Evolutionary conservation across 1,140 invertebrate genomes (phyloP).

Genomic region (Oreohelix idahoensis): DNA sequence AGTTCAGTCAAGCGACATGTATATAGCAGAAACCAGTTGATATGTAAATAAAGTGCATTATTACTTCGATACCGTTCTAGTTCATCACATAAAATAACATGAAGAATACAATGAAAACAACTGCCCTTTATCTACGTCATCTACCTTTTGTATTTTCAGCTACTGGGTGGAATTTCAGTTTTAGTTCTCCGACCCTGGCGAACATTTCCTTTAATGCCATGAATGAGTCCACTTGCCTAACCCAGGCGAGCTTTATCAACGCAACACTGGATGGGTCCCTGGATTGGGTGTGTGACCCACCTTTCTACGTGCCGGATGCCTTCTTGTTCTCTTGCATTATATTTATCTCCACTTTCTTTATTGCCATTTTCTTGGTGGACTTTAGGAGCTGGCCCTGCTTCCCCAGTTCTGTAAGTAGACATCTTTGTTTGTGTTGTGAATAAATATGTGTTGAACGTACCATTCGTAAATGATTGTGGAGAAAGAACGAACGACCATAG

Average conservation of each 20-base stretch:
- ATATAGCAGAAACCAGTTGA: too few species aligned
- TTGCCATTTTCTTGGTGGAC: conserved; percentile 50
- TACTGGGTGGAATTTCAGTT: conserved; percentile 4
- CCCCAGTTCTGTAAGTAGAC: conserved; percentile 76
- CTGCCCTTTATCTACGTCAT: too few species aligned
- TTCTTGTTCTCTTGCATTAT: conserved; percentile 80
- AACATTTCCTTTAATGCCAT: conserved; percentile 1
- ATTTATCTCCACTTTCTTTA: conserved; percentile 43
- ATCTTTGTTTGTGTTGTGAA: too few species aligned
- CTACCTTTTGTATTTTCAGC: neutral
- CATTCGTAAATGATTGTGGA: too few species aligned
- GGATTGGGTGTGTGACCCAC: conserved; percentile 31
- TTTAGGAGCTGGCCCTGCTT: conserved; percentile 97
- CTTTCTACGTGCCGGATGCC: conserved; percentile 78
- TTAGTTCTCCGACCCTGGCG: neutral
- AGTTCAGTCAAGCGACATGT: too few species aligned
- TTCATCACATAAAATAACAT: too few species aligned
- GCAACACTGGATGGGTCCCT: conserved; percentile 1
- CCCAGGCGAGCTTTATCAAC: conserved; percentile 4
- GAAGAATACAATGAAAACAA: too few species aligned
- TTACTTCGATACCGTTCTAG: too few species aligned
- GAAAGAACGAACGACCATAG: too few species aligned
- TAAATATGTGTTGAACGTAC: too few species aligned
- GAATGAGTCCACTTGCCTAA: conserved; percentile 7
- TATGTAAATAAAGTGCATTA: too few species aligned